These are phyloP conservation scores for Torymus aiolomorphi DNA, from an alignment of 2,888 invertebrate species.

Conservation along the genomic window DNA sequence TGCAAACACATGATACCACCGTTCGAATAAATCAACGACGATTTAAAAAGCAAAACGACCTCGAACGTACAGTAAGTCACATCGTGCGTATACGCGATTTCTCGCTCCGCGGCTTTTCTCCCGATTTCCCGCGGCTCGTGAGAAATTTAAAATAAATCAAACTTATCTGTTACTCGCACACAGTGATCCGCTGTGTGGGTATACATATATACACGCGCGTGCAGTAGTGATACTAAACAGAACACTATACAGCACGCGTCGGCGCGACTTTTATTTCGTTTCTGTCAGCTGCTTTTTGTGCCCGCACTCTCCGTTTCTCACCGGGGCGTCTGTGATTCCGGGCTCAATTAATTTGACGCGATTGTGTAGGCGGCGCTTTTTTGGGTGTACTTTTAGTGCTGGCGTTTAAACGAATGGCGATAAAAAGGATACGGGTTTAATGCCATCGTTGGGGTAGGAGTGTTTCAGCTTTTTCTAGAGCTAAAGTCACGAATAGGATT, in stretches of 20 bases:
- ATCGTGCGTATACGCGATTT: constrained; percentile 60
- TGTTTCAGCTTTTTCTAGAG: too few relatives aligned
- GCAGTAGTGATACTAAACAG: constrained; percentile 63
- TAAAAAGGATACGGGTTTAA: too few relatives aligned
- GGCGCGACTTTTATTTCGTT: constrained; percentile 49
- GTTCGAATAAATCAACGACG: constrained; percentile 31
- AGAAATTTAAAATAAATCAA: constrained; percentile 74
- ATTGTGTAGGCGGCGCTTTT: neutral
- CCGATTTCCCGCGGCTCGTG: constrained; percentile 57
- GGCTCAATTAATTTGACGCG: constrained; percentile 37
- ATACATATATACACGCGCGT: neutral
- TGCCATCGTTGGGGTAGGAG: too few relatives aligned
- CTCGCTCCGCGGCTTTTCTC: constrained; percentile 59
- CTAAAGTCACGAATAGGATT: too few relatives aligned
- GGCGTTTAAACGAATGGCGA: too few relatives aligned
- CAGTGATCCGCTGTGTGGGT: constrained; percentile 65
- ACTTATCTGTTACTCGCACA: constrained; percentile 70
- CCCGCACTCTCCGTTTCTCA: too few relatives aligned
- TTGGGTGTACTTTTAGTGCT: too few relatives aligned
- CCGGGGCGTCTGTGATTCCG: neutral
- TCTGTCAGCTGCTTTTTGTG: constrained; percentile 57
- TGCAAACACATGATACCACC: neutral
- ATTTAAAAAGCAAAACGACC: constrained; percentile 33
- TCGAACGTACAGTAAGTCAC: constrained; percentile 18
- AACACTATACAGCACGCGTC: constrained; percentile 54